Base-by-base conservation (phyloP, 2,888 invertebrate species). In the Mesorhabditis spiculigera region DNA sequence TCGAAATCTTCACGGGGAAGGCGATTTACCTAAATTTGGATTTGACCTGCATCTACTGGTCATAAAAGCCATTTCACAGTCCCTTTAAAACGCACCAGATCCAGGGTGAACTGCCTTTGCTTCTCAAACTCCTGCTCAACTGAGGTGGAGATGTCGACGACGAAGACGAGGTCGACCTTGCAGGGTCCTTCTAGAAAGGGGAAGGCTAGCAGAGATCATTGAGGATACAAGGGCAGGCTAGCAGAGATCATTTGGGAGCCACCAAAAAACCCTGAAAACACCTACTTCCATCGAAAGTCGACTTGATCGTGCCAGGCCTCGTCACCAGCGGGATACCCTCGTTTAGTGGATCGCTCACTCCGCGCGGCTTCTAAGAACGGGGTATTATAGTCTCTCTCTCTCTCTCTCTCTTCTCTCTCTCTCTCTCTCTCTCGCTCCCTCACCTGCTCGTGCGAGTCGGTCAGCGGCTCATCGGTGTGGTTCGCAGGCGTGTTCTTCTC, bases 131-230 rank as follows among this genome's bases (percentile, higher is more conserved):
- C 82, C 6, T 74, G 71, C 13, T 73, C 78, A 28, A 83, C 81
- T 45, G 77, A 77, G 44, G 79, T 78, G 4, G 81, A 82, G 6
- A 80, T 77, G 70, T 83, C 83, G 62, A 83, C 73, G 62, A 83
- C 73, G 66, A 83, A 76, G 61, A 83, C 68, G 10, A 84, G 66
- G 70, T 83, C 83, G 6, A 80, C 74, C 16, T 70, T 50, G 68
- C 81, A 81, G 10, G 64, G 68, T 28, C 70, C 72, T 16, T 43
- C 58, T 50, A 50, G n/a, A 50, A 41, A 62, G 64, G 28, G 28
- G 28, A 28, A 28, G 28, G 28, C 28, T 28, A 28, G 28, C 28
- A 3, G 28, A 28, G 28, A 28, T 28, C 28, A 28, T 28, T 28
- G 28, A 28, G 28, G 28, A 28, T n/a, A 28, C 3, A 28, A 28